These are phyloP conservation scores for Barnardius zonarius DNA, from an alignment of 2,113 vertebrate genomes.

Conservation along the genomic window DNA sequence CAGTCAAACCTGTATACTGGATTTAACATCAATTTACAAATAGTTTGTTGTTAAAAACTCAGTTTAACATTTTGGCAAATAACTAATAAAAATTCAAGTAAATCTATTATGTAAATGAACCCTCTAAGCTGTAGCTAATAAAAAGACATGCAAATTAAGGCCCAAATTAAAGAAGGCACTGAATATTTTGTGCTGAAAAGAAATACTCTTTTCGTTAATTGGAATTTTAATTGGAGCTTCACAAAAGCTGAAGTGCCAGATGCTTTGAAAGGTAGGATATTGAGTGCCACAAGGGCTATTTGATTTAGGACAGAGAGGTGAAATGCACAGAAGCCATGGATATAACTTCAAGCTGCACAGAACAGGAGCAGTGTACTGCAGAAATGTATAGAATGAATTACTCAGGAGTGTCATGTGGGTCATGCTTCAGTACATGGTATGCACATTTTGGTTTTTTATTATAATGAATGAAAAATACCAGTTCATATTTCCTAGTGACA, in stretches of 20 bases:
- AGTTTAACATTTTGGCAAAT: neutral
- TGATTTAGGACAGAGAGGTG: neutral
- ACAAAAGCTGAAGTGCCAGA: neutral
- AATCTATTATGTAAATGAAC: neutral
- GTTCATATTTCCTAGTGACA: constrained; percentile 56
- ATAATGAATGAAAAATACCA: constrained; percentile 42
- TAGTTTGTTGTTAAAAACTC: neutral
- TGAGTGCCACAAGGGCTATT: neutral
- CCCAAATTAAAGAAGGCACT: neutral
- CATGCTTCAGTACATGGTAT: neutral
- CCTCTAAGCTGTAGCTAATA: neutral
- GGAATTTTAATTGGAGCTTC: neutral
- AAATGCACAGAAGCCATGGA: neutral
- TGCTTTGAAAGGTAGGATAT: neutral
- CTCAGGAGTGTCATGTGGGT: constrained; percentile 1
- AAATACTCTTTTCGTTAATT: neutral
- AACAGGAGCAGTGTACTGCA: neutral
- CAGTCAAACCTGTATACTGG: neutral
- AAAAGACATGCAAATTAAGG: neutral
- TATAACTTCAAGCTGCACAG: neutral
- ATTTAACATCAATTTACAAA: neutral
- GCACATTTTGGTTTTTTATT: neutral
- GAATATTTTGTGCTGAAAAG: neutral
- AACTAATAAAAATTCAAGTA: neutral
- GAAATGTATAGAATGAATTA: constrained; percentile 11